These are phyloP conservation scores for Antigone vipio DNA, from an alignment of 2,113 vertebrate genomes.

Conservation along the genomic window DNA sequence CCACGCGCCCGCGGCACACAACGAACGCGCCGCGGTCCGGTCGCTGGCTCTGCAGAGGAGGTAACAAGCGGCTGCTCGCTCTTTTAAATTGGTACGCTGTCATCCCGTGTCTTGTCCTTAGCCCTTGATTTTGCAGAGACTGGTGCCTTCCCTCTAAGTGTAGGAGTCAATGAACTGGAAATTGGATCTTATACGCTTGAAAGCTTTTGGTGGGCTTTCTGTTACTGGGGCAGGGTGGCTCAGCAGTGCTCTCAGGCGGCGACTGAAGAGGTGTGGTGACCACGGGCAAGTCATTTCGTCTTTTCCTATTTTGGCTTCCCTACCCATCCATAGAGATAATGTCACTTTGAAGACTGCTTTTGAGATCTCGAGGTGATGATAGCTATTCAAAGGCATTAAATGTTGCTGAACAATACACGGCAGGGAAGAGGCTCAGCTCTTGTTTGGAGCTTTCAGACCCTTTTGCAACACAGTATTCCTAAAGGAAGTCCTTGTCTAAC, in stretches of 20 bases:
- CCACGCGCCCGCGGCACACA: not conserved
- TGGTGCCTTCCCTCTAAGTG: not conserved
- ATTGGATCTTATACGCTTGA: fast-evolving
- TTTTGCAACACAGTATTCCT: not conserved
- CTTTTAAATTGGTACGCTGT: not conserved
- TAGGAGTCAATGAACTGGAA: fast-evolving
- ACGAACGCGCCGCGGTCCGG: fast-evolving
- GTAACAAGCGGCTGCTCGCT: fast-evolving
- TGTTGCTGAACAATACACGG: fast-evolving
- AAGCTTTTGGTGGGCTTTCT: not conserved
- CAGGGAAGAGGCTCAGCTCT: not conserved
- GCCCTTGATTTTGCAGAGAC: not conserved
- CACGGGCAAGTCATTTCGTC: not conserved
- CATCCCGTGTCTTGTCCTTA: not conserved
- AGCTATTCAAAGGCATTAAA: not conserved
- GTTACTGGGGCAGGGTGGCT: not conserved
- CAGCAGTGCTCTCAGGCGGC: fast-evolving
- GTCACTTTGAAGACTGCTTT: not conserved
- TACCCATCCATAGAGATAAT: not conserved
- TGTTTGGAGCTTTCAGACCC: not conserved
- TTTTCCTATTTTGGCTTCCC: not conserved
- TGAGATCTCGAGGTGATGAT: not conserved
- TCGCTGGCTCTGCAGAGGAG: not conserved
- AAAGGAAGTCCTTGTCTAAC: not conserved
- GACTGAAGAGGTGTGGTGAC: not conserved